Evolutionary conservation across 2,113 vertebrate genomes (phyloP), one percentile per base, ranked within the genome.

Genomic region (Anguilla rostrata): DNA sequence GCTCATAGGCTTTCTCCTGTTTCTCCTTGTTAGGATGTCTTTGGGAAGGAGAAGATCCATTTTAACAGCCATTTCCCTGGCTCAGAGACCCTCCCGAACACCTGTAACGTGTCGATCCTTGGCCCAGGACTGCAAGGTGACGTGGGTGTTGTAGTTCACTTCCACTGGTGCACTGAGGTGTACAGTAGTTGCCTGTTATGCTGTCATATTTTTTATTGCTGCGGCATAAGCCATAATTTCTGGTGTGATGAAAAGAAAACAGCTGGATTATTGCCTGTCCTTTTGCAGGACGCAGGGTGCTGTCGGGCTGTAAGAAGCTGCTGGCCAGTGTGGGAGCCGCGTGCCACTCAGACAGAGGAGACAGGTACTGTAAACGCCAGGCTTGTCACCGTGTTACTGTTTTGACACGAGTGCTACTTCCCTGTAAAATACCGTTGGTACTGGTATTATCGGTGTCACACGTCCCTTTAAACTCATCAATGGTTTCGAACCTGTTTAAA

Each of bases 301-400:
- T 99, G 86, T 95, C 96, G 5, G 89, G 53, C 88, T 98, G 98
- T 89, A 94, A 75, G 89, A 95, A 7, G 1, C 95, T 99, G 87
- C 92, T 97, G 26, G 98, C 98, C 90, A 99, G 98, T 0, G 96
- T 98, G 0, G 98, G 98, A 0, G 97, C 98, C 0, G 97, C 98
- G 40, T 99, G 98, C 95, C 98, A 99, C 92, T 98, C 98, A 0
- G 95, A 97, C 90, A 94, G 94, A 0, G 95, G 92, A 39, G 95
- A 98, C 91, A 93, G 93, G 98, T 99, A 91, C 20, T 40, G 26
- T 9, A 57, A 53, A 5, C 7, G 43, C 43, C 8, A 46, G 43
- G 43, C 43, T 6, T 46, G 43, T 46, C 43, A 46, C 43, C 34
- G 8, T 46, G 43, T 46, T 46, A 46, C 8, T 46, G 8, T 46